Conservation (phyloP, 2,888 invertebrate genomes). For the Terebella lapidaria region DNA sequence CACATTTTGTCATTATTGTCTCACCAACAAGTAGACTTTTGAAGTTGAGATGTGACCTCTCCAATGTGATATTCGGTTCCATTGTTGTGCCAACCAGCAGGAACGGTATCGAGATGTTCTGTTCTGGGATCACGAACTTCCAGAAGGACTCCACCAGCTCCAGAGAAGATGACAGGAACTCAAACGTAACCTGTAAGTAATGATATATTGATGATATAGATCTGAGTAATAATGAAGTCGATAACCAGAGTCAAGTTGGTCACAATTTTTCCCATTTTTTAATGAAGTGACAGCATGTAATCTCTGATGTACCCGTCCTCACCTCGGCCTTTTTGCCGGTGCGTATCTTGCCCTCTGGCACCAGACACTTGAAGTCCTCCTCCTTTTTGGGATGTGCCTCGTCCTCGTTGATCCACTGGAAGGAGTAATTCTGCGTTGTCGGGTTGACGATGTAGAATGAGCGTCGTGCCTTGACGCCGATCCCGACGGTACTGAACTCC, state of each 20-base stretch:
- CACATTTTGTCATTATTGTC: no score
- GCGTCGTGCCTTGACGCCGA: conserved; percentile 52
- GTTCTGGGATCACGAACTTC: conserved; percentile 62
- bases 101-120: conserved; percentile 59
- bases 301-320: no score
- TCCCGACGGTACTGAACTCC: conserved; percentile 65
- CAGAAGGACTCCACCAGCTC: conserved; percentile 67
- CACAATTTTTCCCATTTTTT: no score
- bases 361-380: conserved; percentile 62
- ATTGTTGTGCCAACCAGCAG: conserved; percentile 63
- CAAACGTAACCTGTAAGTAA: conserved; percentile 58
- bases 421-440: conserved; percentile 61
- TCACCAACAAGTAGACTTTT: conserved; percentile 63
- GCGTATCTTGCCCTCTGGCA: conserved; percentile 60
- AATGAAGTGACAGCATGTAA: no score
- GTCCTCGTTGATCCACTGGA: conserved; percentile 60
- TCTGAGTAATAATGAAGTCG: no score
- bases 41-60: conserved; percentile 61
- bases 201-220: neutral
- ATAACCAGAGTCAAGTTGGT: no score
- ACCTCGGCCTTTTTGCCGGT: conserved; percentile 60
- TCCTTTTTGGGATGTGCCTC: conserved; percentile 49
- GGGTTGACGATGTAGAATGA: conserved; percentile 66
- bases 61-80: conserved; percentile 64
- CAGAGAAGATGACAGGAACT: conserved; percentile 62